A percentile compares a stretch with the other conserved stretches of the same genome.
These are phyloP conservation scores for Plemyria rubiginata DNA, from an alignment of 2,888 invertebrate species.

Conservation along the genomic window DNA sequence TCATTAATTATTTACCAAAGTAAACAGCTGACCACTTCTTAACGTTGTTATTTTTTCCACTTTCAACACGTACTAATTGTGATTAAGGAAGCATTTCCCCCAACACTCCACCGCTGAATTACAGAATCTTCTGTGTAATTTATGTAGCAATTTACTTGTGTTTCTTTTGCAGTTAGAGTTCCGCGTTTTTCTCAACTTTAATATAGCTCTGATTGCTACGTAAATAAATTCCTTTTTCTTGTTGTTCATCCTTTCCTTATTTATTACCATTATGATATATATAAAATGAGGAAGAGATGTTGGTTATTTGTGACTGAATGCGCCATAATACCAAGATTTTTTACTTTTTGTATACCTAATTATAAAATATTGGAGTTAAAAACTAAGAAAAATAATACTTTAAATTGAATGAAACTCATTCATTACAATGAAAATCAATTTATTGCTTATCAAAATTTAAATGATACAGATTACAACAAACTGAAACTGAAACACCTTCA, in stretches of 20 bases:
- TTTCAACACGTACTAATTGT: conserved; percentile 59
- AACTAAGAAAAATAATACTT: too few relatives aligned
- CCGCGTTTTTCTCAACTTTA: conserved; percentile 26
- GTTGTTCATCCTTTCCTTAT: not conserved
- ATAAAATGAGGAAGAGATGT: too few relatives aligned
- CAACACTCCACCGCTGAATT: conserved; percentile 54
- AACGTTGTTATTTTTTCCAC: conserved; percentile 44
- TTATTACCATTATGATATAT: too few relatives aligned
- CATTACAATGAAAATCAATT: too few relatives aligned
- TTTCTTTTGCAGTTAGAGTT: conserved; percentile 48
- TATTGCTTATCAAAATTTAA: too few relatives aligned
- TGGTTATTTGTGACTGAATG: too few relatives aligned
- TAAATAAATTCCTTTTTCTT: conserved; percentile 2
- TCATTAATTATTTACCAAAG: not conserved
- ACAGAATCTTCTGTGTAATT: conserved; percentile 70
- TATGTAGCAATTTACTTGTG: conserved; percentile 69
- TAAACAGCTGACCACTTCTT: not conserved
- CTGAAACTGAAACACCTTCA: too few relatives aligned
- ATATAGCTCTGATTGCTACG: conserved; percentile 26
- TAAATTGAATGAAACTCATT: too few relatives aligned
- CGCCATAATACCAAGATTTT: too few relatives aligned
- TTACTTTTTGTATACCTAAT: too few relatives aligned
- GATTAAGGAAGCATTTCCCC: conserved; percentile 59
- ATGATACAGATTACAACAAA: too few relatives aligned
- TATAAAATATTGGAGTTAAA: too few relatives aligned